Base-by-base conservation (phyloP, 2,113 vertebrate species). In the Lathamus discolor region DNA sequence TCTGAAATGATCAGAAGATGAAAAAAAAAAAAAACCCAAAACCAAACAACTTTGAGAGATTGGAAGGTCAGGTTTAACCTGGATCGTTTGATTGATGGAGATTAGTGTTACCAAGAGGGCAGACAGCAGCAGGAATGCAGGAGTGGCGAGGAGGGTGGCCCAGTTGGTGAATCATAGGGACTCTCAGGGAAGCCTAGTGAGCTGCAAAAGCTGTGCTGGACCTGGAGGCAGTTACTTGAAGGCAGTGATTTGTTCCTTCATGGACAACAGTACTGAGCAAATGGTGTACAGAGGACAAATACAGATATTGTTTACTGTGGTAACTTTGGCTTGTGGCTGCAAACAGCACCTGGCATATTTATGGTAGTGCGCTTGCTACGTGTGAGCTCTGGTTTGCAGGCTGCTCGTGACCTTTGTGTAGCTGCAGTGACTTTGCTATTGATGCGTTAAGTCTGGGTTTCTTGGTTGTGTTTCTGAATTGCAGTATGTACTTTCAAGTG, bases 351-450 rank as follows among this genome's bases (percentile, higher is more conserved):
- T 79, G 67, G 44, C 8, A 1, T 57, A 16, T 74, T 93, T 77
- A 17, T 29, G 88, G 37, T 33, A 55, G 35, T 3, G 37, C 72
- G 24, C 62, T 89, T 84, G 48, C 57, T 55, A 20, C 0, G 0
- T 37, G n/a, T 63, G 61, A 78, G 51, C 73, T 82, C 72, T 82
- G 41, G 8, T 86, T 78, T 79, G 33, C 78, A 57, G 67, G 70
- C 63, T 93, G 13, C 72, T 81, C 0, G 0, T 80, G 88, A 68
- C 63, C 82, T 95, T 83, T 88, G 75, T 80, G 46, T 79, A 66
- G 63, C 33, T 83, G 82, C 63, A 73, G 75, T 80, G 79, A 62
- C 54, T 93, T 93, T 69, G 75, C 67, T 73, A 24, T 82, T 87
- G 9, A 37, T 46, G 4, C 13, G 1, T 52, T 82, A 79, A 35